Percentiles rank a stretch among this genome's conserved stretches.
phyloP scores from a whole-genome alignment of 2,888 invertebrate genomes.

The Caenorhabditis imperialis region DNA sequence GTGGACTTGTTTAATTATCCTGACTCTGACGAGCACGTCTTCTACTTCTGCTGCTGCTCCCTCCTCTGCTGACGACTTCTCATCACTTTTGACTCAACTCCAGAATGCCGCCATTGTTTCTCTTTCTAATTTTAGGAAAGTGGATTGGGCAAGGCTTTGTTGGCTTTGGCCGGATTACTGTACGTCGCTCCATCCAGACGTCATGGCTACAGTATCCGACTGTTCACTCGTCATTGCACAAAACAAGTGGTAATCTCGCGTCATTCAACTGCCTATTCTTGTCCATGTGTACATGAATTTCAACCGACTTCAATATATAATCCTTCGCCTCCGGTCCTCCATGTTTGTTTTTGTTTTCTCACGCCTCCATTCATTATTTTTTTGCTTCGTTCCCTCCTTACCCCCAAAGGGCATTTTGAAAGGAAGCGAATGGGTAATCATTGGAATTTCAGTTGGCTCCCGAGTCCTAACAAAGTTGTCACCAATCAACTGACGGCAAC shows the following conservation, averaged over 20 bases:
- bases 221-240: no score
- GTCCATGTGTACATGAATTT: no score
- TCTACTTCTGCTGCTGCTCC: slow-evolving; percentile 16
- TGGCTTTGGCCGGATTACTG: no score
- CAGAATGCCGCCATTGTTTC: slow-evolving; percentile 37
- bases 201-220: no score
- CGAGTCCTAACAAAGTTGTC: slow-evolving; percentile 42
- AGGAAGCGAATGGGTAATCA: slow-evolving; percentile 45
- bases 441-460: slow-evolving; percentile 9
- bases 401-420: slow-evolving; percentile 9
- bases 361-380: slow-evolving; percentile 11
- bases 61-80: slow-evolving; percentile 9
- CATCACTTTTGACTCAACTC: slow-evolving; percentile 44
- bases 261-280: no score
- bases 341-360: no score
- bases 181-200: no score
- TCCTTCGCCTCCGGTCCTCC: not conserved
- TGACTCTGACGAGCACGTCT: slow-evolving; percentile 44
- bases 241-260: no score
- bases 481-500: slow-evolving; percentile 36
- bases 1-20: slow-evolving; percentile 53
- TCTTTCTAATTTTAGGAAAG: no score
- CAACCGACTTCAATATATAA: no score
- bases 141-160: no score
- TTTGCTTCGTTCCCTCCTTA: not conserved